These are phyloP conservation scores for Spea multiplicata DNA, from an alignment of 2,113 vertebrate species.

Conservation along the genomic window DNA sequence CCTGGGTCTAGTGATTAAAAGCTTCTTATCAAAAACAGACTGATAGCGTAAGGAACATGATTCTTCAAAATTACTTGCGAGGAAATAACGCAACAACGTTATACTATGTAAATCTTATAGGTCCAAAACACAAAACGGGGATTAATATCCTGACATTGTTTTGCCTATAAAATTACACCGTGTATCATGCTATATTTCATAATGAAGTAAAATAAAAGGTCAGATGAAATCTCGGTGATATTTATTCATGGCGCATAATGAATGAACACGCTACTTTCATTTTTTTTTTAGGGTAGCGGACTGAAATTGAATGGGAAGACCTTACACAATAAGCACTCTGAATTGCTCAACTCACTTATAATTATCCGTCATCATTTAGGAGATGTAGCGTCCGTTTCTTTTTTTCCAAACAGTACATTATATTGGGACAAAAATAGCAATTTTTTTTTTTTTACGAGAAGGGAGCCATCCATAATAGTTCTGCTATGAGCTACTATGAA, in stretches of 20 bases:
- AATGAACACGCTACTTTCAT: conserved; percentile 33
- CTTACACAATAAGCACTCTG: conserved; percentile 1
- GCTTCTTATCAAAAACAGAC: conserved; percentile 22
- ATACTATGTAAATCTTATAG: conserved; percentile 45
- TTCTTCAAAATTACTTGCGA: conserved; percentile 22
- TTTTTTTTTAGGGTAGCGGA: conserved; percentile 28
- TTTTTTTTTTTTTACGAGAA: neutral
- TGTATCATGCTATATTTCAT: conserved; percentile 47
- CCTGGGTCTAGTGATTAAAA: conserved; percentile 37
- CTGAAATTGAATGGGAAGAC: conserved; percentile 21
- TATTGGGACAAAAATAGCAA: conserved; percentile 30
- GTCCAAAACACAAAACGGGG: conserved; percentile 47
- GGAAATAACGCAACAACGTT: conserved; percentile 12
- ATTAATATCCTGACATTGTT: conserved; percentile 49
- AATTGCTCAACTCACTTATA: conserved; percentile 14
- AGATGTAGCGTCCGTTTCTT: conserved; percentile 36
- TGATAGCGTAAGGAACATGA: conserved; percentile 32
- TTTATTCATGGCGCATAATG: conserved; percentile 46
- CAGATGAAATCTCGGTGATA: conserved; percentile 46
- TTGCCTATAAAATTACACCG: conserved; percentile 45
- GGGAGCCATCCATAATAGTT: conserved; percentile 18
- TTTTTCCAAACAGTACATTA: conserved; percentile 38
- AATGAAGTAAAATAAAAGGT: conserved; percentile 48
- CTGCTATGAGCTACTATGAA: conserved; percentile 7
- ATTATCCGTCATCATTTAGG: conserved; percentile 42